Evolutionary conservation across 2,888 invertebrate species (phyloP), one percentile per base, ranked within the genome.

Genomic region (Melanchra persicariae): DNA sequence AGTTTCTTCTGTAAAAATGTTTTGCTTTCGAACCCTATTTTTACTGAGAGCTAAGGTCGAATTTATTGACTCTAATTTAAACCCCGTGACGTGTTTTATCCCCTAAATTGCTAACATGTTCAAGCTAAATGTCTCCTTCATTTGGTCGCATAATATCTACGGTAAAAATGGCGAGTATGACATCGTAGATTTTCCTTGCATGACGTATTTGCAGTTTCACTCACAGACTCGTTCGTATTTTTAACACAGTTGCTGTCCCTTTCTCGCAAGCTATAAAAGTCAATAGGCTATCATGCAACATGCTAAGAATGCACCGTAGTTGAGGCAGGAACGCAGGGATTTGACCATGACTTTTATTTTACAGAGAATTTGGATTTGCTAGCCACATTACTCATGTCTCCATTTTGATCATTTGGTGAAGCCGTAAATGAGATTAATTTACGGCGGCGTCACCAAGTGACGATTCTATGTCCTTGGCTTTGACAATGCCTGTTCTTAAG

Each of bases 131-230:
- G 60, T 68, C 87, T 89, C 54, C 83, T 84, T 58, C 84, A 92
- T 88, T 92, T 91, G 79, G 92, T 86, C 85, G 92, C 88, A 77
- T 93, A 90, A 91, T 92, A 91, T 78, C 77, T 70, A 70, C 43
- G 10, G 75, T 64, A 69, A 91, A 90, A 81, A 94, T 93, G 93
- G 94, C 91, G 86, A 82, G 82, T 71, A 77, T 79, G 81, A 85
- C 81, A 79, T 82, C 82, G 86, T 83, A 87, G 86, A 87, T 88
- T 87, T 74, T 71, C 54, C 63, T 78, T 83, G 77, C 77, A 86
- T 87, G 88, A 88, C 87, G 87, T 85, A 66, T 82, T 54, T 70
- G 43, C 72, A 61, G 75, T 79, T 86, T 71, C 82, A 65, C 54
- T 66, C 60, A 8, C 64, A 45, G 58, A 67, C 52, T 70, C 60